Evolutionary conservation across 2,888 invertebrate genomes (phyloP), one percentile per base, ranked within the genome.

Genomic region (Drosophila peninsularis): DNA sequence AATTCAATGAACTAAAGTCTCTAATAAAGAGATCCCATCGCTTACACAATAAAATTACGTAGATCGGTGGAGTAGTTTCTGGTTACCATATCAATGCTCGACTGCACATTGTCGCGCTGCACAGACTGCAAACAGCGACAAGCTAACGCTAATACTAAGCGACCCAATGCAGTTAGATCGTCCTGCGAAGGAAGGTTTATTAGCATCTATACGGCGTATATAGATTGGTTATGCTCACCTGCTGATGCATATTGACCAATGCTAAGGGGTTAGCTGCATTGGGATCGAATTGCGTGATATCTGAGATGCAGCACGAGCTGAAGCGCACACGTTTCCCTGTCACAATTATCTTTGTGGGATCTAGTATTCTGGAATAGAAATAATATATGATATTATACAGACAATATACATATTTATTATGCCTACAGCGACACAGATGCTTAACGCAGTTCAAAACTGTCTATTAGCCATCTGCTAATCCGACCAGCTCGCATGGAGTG

Each of bases 1-100:
- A 21, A 11, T 11, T 19, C 10, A 6, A 63, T 52, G n/a, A 62
- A 39, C n/a, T 24, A 37, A 3, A 14, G 21, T 30, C 24, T 6
- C 5, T 5, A 11, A 5, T 21, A 6, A 1, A 6, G 3, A 2
- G 5, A 30, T 7, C 0, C 4, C 19, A n/a, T 17, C 14, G 17
- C 95, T 92, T 94, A 98, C 98, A 97, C 93, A 90, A 99, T 97
- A 73, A 99, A 94, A 93, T 98, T 98, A 92, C 98, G 95, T 90
- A 99, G 95, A 93, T 99, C 99, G 19, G 96, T 94, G 41, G 99
- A 98, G 93, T 99, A 99, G 83, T 96, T 96, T 86, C 98, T 94
- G 66, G 97, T 94, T 80, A 99, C 96, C 78, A 98, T 94, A 78
- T 98, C 98, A 92, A 99, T 94, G 62, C 97, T 97, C 11, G 96